Percentiles rank a stretch among this genome's conserved stretches.
These are phyloP conservation scores for Capromys pilorides DNA, from an alignment of 2,797 vertebrate species.

Conservation along the genomic window DNA sequence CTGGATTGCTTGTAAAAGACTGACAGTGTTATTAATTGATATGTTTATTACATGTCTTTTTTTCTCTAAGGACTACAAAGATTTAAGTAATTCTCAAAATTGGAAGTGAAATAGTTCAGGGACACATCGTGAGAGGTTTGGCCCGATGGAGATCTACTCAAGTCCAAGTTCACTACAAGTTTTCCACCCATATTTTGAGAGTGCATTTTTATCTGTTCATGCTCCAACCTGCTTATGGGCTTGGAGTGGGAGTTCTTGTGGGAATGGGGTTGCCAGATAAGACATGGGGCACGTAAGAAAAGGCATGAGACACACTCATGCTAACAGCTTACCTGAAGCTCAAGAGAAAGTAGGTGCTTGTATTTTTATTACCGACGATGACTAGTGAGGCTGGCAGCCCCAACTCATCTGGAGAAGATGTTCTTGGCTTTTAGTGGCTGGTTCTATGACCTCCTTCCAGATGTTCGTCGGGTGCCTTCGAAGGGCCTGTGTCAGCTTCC, in stretches of 20 bases:
- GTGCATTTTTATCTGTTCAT: neutral
- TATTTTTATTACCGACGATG: neutral
- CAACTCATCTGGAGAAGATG: neutral
- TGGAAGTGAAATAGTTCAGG: neutral
- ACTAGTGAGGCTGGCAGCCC: neutral
- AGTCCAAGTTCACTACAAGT: neutral
- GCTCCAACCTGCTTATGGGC: neutral
- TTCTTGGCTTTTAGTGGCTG: neutral
- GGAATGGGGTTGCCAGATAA: neutral
- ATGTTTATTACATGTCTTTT: neutral
- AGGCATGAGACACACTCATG: neutral
- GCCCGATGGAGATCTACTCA: neutral
- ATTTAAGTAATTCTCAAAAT: neutral
- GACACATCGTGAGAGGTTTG: neutral
- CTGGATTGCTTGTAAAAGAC: neutral
- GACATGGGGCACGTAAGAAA: neutral
- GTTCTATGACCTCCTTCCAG: neutral
- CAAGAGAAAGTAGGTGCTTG: neutral
- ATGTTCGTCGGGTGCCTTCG: rapidly evolving
- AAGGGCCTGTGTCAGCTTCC: neutral
- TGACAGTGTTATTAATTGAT: neutral
- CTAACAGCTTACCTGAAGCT: neutral
- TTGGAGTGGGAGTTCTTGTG: neutral
- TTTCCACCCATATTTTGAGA: neutral
- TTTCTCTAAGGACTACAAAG: neutral